Conservation (phyloP, 2,113 vertebrate species). For the Accipiter cooperii region DNA sequence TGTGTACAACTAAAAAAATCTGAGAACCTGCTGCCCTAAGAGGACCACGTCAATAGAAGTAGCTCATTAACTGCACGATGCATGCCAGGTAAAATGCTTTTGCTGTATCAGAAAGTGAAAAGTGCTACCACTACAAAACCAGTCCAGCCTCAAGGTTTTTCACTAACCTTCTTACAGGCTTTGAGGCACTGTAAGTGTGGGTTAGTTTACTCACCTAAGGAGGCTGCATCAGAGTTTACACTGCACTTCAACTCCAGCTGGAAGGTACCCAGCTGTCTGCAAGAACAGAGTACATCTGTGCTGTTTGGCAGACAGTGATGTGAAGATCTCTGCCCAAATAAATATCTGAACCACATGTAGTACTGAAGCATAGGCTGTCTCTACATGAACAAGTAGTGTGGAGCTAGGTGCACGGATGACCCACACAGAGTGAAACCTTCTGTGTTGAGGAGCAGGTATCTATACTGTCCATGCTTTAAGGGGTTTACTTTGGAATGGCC, state of each 20-base stretch:
- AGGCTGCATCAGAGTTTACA: accelerated
- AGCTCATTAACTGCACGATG: neutral
- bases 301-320: neutral
- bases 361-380: neutral
- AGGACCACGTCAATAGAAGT: neutral
- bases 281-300: neutral
- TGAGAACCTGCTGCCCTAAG: neutral
- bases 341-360: neutral
- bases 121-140: neutral
- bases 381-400: accelerated
- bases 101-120: neutral
- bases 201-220: neutral
- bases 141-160: neutral
- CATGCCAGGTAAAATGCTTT: neutral
- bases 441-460: neutral
- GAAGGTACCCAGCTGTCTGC: neutral
- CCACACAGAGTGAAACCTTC: neutral
- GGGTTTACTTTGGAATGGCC: neutral
- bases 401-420: neutral
- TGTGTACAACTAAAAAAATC: neutral
- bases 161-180: neutral
- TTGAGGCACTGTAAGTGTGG: neutral
- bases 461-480: neutral
- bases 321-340: neutral
- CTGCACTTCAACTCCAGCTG: neutral